Percentiles rank a stretch among this genome's conserved stretches.
phyloP scores from a whole-genome alignment of 2,797 vertebrate genomes.

The Gymnothorax reevesii region DNA sequence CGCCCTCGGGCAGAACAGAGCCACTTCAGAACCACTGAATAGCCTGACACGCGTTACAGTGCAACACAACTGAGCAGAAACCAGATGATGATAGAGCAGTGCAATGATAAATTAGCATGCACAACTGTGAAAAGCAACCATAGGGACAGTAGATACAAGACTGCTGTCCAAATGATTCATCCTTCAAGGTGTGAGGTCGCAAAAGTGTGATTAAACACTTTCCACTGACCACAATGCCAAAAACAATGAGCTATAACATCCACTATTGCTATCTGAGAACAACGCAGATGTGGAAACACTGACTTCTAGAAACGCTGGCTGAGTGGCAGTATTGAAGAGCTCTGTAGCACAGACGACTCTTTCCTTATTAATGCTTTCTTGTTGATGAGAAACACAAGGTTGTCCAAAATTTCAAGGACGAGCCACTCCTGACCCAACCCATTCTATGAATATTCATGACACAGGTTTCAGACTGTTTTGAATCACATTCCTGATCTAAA shows the following conservation, averaged over 20 bases:
- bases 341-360: neutral
- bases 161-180: no score
- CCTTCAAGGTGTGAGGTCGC: no score
- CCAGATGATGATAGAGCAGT: neutral
- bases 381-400: neutral
- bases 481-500: constrained; percentile 30
- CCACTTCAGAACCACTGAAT: neutral
- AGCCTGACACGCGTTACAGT: neutral
- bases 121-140: neutral
- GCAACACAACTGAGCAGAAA: neutral
- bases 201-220: no score
- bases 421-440: neutral
- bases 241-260: no score
- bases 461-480: constrained; percentile 29
- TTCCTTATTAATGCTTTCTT: neutral
- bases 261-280: no score
- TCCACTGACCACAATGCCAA: no score
- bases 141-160: no score
- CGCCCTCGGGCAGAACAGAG: neutral
- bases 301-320: neutral
- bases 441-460: constrained; percentile 39
- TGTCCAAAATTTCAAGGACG: neutral
- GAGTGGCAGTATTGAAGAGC: neutral
- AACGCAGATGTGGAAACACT: no score
- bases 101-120: no score